Conservation (phyloP, 2,888 invertebrate species). For the Agrotis ipsilon region DNA sequence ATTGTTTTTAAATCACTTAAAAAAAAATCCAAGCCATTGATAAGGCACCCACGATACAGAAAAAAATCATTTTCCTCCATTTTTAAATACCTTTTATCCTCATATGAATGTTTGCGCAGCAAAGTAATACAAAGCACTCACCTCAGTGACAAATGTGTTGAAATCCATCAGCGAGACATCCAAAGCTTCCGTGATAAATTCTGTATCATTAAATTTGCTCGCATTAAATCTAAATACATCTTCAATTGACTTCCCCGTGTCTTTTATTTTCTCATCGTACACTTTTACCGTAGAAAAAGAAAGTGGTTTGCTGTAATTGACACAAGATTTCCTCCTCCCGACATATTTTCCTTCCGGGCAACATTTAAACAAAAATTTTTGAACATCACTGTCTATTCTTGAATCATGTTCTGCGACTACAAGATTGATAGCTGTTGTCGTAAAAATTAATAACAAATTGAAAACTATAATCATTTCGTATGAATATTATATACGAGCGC, state of each 20-base stretch:
- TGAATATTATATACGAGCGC: slow-evolving; percentile 3
- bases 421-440: slow-evolving; percentile 10
- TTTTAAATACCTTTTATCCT: too few species aligned
- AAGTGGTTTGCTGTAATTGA: background rate
- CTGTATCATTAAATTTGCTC: slow-evolving; percentile 14
- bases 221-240: slow-evolving; percentile 23
- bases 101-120: too few species aligned
- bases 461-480: slow-evolving; percentile 15
- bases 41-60: too few species aligned
- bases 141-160: slow-evolving; percentile 42
- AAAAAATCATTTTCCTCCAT: too few species aligned
- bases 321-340: background rate
- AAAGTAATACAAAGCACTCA: slow-evolving; percentile 13
- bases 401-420: background rate
- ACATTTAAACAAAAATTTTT: slow-evolving; percentile 22
- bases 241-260: slow-evolving; percentile 20
- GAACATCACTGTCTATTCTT: background rate
- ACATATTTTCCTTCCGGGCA: slow-evolving; percentile 16
- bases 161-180: slow-evolving; percentile 15
- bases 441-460: slow-evolving; percentile 12
- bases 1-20: too few species aligned
- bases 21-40: too few species aligned
- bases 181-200: background rate
- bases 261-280: slow-evolving; percentile 16
- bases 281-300: slow-evolving; percentile 30